These are phyloP conservation scores for Maccullochella peelii DNA, from an alignment of 2,113 vertebrate species.

Conservation along the genomic window DNA sequence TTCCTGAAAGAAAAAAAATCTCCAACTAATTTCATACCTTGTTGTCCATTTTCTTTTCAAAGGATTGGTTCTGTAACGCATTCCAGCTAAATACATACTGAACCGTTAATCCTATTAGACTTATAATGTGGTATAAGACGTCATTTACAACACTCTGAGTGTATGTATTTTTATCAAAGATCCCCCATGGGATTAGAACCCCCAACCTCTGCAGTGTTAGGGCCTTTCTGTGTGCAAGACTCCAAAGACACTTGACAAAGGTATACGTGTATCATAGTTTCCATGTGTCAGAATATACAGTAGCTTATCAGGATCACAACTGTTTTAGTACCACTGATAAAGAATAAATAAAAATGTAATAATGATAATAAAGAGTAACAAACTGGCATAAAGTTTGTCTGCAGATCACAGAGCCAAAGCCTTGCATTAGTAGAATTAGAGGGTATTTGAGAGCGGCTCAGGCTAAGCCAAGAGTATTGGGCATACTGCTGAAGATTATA, in stretches of 20 bases:
- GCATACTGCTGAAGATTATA: constrained; percentile 74
- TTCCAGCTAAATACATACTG: not conserved
- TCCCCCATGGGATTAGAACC: not conserved
- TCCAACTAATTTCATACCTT: not conserved
- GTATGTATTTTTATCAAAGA: not conserved
- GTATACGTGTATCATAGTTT: not conserved
- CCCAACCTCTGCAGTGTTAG: not conserved
- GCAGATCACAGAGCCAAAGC: constrained; percentile 54
- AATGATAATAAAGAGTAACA: constrained; percentile 47
- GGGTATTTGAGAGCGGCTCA: constrained; percentile 73
- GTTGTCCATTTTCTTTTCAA: not conserved
- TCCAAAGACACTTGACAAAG: not conserved
- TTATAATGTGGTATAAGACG: constrained; percentile 1
- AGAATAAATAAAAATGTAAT: constrained; percentile 48
- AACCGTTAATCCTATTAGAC: constrained; percentile 2
- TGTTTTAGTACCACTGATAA: constrained; percentile 48
- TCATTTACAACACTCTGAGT: constrained; percentile 14
- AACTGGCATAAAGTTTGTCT: constrained; percentile 39
- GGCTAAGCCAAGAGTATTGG: constrained; percentile 68
- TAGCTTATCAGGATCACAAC: constrained; percentile 42
- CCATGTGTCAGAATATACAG: constrained; percentile 3
- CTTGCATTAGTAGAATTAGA: constrained; percentile 74
- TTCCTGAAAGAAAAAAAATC: not conserved
- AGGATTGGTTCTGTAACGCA: not conserved
- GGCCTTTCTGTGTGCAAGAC: not conserved